phyloP scores from a whole-genome alignment of 2,888 invertebrate genomes.

The Cephus nigrinus region DNA sequence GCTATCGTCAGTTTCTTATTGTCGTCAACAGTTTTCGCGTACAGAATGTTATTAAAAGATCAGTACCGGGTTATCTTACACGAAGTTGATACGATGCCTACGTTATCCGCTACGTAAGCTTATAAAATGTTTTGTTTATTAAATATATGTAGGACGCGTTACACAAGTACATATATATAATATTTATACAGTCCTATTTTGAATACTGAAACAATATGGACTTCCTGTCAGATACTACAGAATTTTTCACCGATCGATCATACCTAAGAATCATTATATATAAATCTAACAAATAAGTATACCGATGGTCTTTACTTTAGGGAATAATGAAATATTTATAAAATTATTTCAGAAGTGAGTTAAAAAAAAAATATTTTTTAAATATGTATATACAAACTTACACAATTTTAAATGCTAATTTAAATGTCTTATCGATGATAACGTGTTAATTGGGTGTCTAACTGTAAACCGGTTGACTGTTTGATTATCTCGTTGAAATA shows the following conservation, averaged over 20 bases:
- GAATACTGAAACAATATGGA: background rate
- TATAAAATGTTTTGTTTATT: background rate
- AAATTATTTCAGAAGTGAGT: background rate
- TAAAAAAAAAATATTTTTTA: background rate
- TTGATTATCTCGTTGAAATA: background rate
- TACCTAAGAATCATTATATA: background rate
- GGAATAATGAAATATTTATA: background rate
- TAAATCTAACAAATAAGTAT: background rate
- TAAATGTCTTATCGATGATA: background rate
- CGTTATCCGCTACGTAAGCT: background rate
- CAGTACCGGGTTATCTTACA: background rate
- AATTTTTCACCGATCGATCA: background rate
- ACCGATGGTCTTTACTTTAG: too few species aligned
- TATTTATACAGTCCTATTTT: background rate
- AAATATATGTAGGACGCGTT: background rate
- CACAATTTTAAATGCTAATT: background rate
- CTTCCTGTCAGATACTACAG: background rate
- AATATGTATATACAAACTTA: background rate
- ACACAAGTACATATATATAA: background rate
- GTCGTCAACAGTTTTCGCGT: background rate
- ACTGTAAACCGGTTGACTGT: background rate
- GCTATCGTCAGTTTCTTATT: background rate
- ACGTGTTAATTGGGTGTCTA: background rate
- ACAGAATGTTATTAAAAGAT: background rate
- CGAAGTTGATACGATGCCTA: background rate